A percentile compares a stretch with the other conserved stretches of the same genome.
phyloP scores from a whole-genome alignment of 2,888 invertebrate genomes.

The Drosophila pegasa region DNA sequence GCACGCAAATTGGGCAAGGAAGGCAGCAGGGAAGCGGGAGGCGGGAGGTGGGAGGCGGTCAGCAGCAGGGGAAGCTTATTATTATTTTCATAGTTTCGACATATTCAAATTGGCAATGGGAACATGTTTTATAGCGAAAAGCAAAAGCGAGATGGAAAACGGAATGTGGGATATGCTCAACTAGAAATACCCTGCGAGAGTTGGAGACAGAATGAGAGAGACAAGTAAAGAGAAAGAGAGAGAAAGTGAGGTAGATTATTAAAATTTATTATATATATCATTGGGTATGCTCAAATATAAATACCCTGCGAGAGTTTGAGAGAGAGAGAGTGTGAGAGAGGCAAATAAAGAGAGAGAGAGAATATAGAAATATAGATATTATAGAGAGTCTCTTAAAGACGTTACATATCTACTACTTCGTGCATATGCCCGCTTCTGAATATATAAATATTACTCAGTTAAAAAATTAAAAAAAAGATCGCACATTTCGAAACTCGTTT shows the following conservation, averaged over 20 bases:
- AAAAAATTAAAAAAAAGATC: conserved; percentile 3
- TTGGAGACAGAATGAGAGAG: not conserved
- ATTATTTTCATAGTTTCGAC: not conserved
- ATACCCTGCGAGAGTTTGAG: too few relatives aligned
- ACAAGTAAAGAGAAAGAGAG: not conserved
- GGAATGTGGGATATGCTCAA: not conserved
- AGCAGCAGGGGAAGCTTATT: not conserved
- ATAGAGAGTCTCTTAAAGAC: not conserved
- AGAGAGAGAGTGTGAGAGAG: not conserved
- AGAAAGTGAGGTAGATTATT: too few relatives aligned
- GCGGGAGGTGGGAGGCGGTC: too few relatives aligned
- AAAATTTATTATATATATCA: too few relatives aligned
- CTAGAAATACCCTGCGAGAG: not conserved
- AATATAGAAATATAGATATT: not conserved
- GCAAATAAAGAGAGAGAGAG: not conserved
- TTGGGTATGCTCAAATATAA: too few relatives aligned
- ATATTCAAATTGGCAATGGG: conserved; percentile 22
- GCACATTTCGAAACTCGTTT: conserved; percentile 56
- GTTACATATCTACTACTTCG: not conserved
- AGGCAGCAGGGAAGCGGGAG: not conserved
- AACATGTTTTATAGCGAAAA: conserved; percentile 21
- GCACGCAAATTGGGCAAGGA: not conserved
- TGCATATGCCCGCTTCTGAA: not conserved
- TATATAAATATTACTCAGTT: conserved; percentile 22
- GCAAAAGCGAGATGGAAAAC: not conserved